Percentiles rank a stretch among this genome's conserved stretches.
Conservation (phyloP, 2,113 vertebrate genomes). For the Zosterops hypoxanthus region DNA sequence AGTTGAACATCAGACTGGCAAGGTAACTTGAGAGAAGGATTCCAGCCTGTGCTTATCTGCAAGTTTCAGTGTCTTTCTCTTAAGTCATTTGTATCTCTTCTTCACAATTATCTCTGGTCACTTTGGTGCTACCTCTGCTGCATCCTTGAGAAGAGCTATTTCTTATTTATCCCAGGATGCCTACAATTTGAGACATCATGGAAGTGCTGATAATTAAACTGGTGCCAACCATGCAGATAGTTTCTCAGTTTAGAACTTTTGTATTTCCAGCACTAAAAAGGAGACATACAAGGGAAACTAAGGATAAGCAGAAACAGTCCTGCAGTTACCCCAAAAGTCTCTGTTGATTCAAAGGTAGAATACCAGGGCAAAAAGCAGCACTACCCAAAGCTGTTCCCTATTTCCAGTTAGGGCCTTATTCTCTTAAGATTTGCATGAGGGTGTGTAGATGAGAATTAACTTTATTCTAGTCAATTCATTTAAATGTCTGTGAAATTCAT, state of each 20-base stretch:
- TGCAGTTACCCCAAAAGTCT: background rate
- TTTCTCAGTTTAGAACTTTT: background rate
- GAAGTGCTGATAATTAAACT: background rate
- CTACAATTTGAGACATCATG: background rate
- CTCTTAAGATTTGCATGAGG: background rate
- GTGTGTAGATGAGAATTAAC: background rate
- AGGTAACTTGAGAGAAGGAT: background rate
- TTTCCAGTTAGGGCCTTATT: background rate
- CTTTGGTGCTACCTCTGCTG: background rate
- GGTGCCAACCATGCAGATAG: background rate
- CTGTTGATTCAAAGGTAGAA: background rate
- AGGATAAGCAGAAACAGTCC: background rate
- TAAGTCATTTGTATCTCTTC: background rate
- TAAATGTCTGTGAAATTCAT: background rate
- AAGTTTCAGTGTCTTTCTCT: background rate
- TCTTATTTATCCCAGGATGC: background rate
- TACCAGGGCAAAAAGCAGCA: background rate
- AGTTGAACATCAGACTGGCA: background rate
- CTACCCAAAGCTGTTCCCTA: background rate
- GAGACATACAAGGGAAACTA: fast-evolving
- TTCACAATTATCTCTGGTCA: background rate
- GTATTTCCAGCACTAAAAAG: background rate
- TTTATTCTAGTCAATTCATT: background rate
- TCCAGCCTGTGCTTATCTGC: background rate
- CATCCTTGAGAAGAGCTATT: background rate